Conservation (phyloP, 2,888 invertebrate species). For the Galerucella pusilla region DNA sequence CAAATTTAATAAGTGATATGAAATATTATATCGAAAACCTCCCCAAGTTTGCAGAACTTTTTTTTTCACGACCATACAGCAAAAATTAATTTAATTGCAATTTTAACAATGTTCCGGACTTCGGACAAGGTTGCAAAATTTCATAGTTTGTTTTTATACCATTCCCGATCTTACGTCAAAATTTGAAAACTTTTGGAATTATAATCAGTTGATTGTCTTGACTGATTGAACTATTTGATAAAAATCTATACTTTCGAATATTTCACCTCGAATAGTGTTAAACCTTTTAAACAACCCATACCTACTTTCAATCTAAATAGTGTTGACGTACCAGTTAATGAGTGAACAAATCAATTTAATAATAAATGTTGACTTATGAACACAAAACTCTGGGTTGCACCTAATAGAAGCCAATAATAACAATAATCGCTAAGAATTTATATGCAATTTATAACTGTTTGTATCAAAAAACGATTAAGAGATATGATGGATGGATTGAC, state of each 20-base stretch:
- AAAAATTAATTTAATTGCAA: too few species aligned
- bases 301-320: constrained; percentile 9
- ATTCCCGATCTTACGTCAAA: too few species aligned
- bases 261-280: neutral
- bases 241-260: neutral
- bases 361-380: constrained; percentile 53
- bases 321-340: constrained; percentile 36
- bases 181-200: too few species aligned
- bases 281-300: neutral
- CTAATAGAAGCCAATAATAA: constrained; percentile 63
- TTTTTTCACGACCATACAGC: too few species aligned
- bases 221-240: too few species aligned
- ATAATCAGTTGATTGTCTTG: too few species aligned
- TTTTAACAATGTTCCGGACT: too few species aligned
- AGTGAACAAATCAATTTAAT: constrained; percentile 47
- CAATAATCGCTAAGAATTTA: constrained; percentile 64
- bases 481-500: constrained; percentile 65
- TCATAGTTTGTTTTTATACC: too few species aligned
- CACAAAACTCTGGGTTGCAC: constrained; percentile 60
- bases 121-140: too few species aligned
- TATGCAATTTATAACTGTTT: constrained; percentile 64
- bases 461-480: constrained; percentile 65
- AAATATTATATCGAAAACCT: too few species aligned
- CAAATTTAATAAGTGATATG: too few species aligned
- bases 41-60: too few species aligned